Conservation (phyloP, 2,113 vertebrate species). For the Eretmochelys imbricata region DNA sequence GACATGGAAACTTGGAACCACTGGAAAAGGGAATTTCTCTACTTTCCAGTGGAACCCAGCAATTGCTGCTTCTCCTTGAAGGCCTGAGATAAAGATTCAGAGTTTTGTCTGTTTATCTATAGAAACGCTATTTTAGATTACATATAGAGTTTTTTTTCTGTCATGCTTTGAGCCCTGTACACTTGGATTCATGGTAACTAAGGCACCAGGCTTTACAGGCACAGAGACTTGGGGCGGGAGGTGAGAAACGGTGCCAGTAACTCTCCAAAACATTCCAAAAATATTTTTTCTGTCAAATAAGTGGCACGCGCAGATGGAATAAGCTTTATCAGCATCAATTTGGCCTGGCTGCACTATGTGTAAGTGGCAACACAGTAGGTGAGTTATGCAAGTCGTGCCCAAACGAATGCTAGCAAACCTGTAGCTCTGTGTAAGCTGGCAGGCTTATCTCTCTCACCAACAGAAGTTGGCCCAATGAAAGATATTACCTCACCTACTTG, state of each 20-base stretch:
- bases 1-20: background rate
- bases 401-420: background rate
- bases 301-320: background rate
- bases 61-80: background rate
- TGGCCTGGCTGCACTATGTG: background rate
- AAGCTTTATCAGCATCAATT: background rate
- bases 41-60: background rate
- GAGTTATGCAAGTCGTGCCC: background rate
- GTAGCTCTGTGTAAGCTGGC: background rate
- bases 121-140: background rate
- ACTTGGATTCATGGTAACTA: background rate
- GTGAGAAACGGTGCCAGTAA: background rate
- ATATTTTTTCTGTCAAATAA: background rate
- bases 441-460: background rate
- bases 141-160: background rate
- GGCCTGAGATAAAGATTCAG: background rate
- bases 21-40: background rate
- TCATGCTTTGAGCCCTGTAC: background rate
- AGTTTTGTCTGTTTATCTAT: background rate
- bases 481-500: background rate
- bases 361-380: background rate
- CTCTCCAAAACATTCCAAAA: background rate
- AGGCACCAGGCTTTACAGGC: background rate
- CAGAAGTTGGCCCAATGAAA: background rate
- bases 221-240: background rate